These are phyloP conservation scores for Tyria jacobaeae DNA, from an alignment of 2,888 invertebrate species.

Conservation along the genomic window DNA sequence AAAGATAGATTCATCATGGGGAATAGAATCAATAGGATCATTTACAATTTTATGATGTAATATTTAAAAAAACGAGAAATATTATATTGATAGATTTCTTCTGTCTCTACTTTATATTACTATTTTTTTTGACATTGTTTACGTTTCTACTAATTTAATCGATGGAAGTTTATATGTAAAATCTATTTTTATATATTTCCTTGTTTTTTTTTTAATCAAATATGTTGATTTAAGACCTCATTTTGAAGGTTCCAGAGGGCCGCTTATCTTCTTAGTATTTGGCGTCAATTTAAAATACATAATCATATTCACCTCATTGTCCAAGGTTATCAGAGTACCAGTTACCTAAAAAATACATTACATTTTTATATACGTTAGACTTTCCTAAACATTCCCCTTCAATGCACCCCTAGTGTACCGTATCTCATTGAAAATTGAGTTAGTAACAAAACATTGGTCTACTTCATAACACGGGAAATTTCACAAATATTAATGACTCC, in stretches of 20 bases:
- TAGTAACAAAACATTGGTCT: not conserved
- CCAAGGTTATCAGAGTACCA: not conserved
- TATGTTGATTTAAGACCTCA: too few species aligned
- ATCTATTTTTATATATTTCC: too few species aligned
- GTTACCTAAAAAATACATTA: not conserved
- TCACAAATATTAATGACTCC: constrained; percentile 5
- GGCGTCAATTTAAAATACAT: too few species aligned
- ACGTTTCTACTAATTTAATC: too few species aligned
- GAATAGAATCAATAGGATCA: not conserved
- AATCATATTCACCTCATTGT: too few species aligned
- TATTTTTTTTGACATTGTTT: too few species aligned
- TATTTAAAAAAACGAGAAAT: not conserved
- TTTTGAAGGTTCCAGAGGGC: too few species aligned
- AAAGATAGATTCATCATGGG: not conserved
- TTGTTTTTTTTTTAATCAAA: too few species aligned
- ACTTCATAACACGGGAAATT: not conserved
- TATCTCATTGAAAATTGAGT: not conserved
- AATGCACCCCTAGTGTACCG: not conserved
- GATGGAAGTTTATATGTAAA: too few species aligned
- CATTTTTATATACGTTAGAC: not conserved
- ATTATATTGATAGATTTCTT: too few species aligned
- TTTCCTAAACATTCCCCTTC: not conserved
- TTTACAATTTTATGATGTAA: not conserved
- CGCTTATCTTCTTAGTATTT: too few species aligned
- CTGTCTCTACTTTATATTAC: too few species aligned